A percentile compares a stretch with the other conserved stretches of the same genome.
These are phyloP conservation scores for Dysmachus trigonus DNA, from an alignment of 2,888 invertebrate genomes.

Conservation along the genomic window DNA sequence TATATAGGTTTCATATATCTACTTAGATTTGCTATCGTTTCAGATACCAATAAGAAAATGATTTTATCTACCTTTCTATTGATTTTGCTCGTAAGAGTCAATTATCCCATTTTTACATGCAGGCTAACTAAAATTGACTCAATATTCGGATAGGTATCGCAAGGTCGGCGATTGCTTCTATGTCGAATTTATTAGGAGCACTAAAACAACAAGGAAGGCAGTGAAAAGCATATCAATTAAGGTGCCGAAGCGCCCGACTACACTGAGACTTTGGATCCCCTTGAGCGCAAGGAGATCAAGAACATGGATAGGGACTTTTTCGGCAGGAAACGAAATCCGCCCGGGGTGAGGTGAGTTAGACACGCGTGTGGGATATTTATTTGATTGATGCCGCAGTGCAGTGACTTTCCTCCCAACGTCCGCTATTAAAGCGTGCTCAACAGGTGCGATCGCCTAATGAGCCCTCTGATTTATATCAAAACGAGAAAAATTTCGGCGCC, in stretches of 20 bases:
- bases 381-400: conserved; percentile 39
- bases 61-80: background rate
- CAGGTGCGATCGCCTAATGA: conserved; percentile 46
- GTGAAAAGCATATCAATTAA: background rate
- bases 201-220: background rate
- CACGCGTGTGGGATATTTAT: background rate
- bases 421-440: conserved; percentile 9
- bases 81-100: background rate
- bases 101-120: background rate
- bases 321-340: background rate
- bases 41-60: background rate
- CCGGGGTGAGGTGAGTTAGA: background rate
- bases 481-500: background rate
- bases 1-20: background rate
- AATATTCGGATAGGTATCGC: background rate
- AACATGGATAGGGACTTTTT: background rate
- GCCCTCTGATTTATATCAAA: conserved; percentile 28
- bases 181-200: background rate
- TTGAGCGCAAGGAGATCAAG: background rate
- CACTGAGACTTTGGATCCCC: background rate
- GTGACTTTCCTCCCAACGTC: background rate
- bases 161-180: background rate
- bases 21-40: background rate
- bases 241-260: background rate
- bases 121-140: background rate